Evolutionary conservation across 2,888 invertebrate species (phyloP), one percentile per base, ranked within the genome.

Genomic region (Aphidoletes aphidimyza): DNA sequence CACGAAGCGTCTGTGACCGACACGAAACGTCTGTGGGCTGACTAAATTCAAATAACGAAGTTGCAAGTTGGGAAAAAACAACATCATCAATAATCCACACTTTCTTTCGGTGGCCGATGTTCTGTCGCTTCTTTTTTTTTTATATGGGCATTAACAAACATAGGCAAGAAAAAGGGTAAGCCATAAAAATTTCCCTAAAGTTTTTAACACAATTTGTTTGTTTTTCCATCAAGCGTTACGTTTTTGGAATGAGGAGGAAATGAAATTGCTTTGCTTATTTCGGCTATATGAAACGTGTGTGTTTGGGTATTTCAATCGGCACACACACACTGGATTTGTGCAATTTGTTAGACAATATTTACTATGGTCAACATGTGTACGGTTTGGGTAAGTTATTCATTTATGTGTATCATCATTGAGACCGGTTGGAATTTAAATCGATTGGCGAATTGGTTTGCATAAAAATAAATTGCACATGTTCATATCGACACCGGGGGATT

Each of bases 151-250:
- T 69, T 6, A 14, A 6, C 8, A 0, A 54, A 69, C 30, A 69
- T 26, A 26, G 69, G 30, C 6, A 42, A 14, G 14, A 69, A 69
- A 69, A 69, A 34, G 69, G 26, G 26, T 69, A 17, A 14, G 69
- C 17, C 69, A 69, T 69, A 34, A 69, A 69, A 8, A 9, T 69
- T 69, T 69, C 34, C 69, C 30, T 69, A 69, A 69, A 69, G 69
- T 69, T 69, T 69, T 69, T 69, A 69, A 69, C 69, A 69, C 69
- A 30, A 69, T 69, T 69, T 69, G 69, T 69, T 69, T 69, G 69
- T 69, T 34, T 30, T 1, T 17, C 30, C 14, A 69, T 30, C 34
- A n/a, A n/a, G n/a, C n/a, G n/a, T n/a, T n/a, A n/a, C n/a, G n/a
- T n/a, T n/a, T 69, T 69, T 69, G 26, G 69, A 30, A 30, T 54